Percentiles rank a stretch among this genome's conserved stretches.
Conservation (phyloP, 2,888 invertebrate species). For the Apotomis turbidana region DNA sequence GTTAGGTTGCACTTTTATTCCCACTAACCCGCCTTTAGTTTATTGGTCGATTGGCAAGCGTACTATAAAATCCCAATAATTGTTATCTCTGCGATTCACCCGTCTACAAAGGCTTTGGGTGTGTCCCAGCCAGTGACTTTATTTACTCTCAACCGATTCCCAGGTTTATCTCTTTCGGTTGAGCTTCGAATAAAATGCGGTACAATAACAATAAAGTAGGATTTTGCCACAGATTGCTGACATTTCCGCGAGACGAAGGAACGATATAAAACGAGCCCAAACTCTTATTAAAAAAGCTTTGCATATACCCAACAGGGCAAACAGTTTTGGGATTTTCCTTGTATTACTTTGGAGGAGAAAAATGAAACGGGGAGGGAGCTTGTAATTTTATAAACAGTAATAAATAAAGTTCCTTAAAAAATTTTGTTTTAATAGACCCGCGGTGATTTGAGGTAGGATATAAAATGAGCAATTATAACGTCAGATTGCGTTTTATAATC, state of each 20-base stretch:
- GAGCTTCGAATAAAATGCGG: slow-evolving; percentile 74
- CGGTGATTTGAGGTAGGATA: slow-evolving; percentile 4
- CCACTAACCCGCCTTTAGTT: slow-evolving; percentile 46
- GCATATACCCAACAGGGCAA: slow-evolving; percentile 63
- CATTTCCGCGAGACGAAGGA: slow-evolving; percentile 74
- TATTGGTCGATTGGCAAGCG: slow-evolving; percentile 58
- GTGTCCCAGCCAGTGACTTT: slow-evolving; percentile 61
- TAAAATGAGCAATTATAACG: slow-evolving; percentile 31
- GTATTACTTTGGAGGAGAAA: slow-evolving; percentile 46
- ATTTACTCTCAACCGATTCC: slow-evolving; percentile 74
- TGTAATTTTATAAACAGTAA: slow-evolving; percentile 22
- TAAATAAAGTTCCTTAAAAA: background rate
- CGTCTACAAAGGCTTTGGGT: slow-evolving; percentile 56
- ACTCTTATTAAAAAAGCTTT: slow-evolving; percentile 77
- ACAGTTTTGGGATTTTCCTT: slow-evolving; percentile 52
- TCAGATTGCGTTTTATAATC: slow-evolving; percentile 30
- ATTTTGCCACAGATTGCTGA: slow-evolving; percentile 77
- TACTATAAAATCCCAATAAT: slow-evolving; percentile 70
- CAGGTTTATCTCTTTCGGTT: slow-evolving; percentile 71
- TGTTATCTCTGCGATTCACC: slow-evolving; percentile 70
- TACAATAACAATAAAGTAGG: slow-evolving; percentile 80
- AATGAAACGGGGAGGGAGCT: slow-evolving; percentile 43
- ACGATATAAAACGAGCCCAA: slow-evolving; percentile 66
- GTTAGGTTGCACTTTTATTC: slow-evolving; percentile 47
- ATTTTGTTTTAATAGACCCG: background rate